Conservation (phyloP, 2,797 vertebrate species). For the Taeniopygia guttata region DNA sequence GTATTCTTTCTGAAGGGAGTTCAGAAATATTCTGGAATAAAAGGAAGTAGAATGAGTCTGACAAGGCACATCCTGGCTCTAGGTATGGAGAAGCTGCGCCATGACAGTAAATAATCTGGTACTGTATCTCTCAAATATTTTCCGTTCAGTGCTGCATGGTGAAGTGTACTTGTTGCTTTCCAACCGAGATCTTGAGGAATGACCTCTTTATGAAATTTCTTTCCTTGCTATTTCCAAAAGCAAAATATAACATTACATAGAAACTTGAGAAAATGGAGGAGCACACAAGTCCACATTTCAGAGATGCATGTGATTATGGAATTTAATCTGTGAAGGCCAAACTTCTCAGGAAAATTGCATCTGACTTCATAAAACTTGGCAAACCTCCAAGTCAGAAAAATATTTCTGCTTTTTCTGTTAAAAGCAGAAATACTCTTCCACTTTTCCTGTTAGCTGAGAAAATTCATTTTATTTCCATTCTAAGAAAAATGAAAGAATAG, state of each 20-base stretch:
- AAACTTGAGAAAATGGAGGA: not conserved
- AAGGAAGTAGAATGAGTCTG: not conserved
- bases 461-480: not conserved
- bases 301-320: not conserved
- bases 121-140: not conserved
- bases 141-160: not conserved
- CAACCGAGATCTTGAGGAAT: not conserved
- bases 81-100: not conserved
- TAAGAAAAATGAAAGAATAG: slow-evolving; percentile 3
- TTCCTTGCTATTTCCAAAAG: not conserved
- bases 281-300: not conserved
- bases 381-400: not conserved
- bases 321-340: not conserved
- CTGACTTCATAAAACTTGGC: not conserved
- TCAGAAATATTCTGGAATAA: not conserved
- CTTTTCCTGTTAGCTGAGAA: not conserved
- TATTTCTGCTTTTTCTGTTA: not conserved
- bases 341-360: not conserved
- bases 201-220: not conserved
- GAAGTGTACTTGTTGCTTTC: not conserved
- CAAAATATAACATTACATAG: not conserved
- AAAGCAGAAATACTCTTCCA: not conserved
- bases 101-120: not conserved
- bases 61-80: not conserved
- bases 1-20: not conserved